Base-by-base conservation (phyloP, 2,888 invertebrate genomes). In the Plutella xylostella region DNA sequence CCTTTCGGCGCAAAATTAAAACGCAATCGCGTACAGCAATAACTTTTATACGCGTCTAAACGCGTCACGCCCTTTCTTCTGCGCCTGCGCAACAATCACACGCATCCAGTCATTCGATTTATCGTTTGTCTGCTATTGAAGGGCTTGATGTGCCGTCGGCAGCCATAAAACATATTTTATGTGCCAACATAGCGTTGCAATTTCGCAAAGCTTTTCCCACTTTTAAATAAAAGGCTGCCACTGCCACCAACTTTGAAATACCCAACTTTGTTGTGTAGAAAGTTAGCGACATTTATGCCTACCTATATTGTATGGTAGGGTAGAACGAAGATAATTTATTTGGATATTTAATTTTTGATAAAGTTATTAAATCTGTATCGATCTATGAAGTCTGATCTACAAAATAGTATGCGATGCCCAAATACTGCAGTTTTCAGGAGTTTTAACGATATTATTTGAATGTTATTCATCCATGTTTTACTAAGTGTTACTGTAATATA, bases 161-260 rank as follows among this genome's bases (percentile, higher is more conserved):
- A 48, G 72, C 54, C 73, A 66, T 82, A 82, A 82, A 83, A 80
- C 63, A 73, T 71, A 67, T 80, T 83, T 83, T 83, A 82, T 77
- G 79, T 66, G 57, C 68, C 61, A 56, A 63, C 65, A 56, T 57
- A 55, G 58, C 55, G 61, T 62, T 54, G 65, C 69, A 71, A 72
- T 75, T 70, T 68, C 65, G 60, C 57, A 51, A 51, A 59, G 58
- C 59, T 67, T 70, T 72, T 72, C 66, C 61, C 67, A 70, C 62
- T 75, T 74, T 74, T 68, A 69, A 72, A 72, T 68, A 42, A 37
- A 20, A 17, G 19, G 39, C n/a, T n/a, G 67, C 67, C 68, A 62
- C 63, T 65, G 28, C 28, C 28, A 66, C 62, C 58, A 58, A 65
- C 64, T 65, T 68, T 61, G 64, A 64, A 69, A 63, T 60, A 62